These are phyloP conservation scores for Crepidodera aurea DNA, from an alignment of 2,888 invertebrate genomes.

Conservation along the genomic window DNA sequence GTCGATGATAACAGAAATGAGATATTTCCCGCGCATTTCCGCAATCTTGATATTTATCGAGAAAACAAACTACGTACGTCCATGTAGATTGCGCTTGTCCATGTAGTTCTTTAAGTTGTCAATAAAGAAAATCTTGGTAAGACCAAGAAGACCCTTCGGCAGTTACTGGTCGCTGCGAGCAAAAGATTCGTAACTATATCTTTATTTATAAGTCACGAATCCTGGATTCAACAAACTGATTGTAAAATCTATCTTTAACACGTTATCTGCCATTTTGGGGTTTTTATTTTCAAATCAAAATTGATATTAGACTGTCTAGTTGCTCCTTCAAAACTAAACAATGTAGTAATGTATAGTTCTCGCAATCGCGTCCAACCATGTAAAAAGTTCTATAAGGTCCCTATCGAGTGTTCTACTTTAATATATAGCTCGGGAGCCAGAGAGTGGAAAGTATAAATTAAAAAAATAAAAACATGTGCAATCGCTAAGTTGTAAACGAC, in stretches of 20 bases:
- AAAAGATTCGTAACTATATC: conserved; percentile 53
- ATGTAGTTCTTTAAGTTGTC: conserved; percentile 51
- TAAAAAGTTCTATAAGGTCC: too few relatives aligned
- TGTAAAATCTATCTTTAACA: conserved; percentile 48
- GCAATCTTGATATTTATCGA: conserved; percentile 49
- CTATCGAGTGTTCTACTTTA: too few relatives aligned
- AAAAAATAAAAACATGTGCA: too few relatives aligned
- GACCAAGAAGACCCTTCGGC: conserved; percentile 42
- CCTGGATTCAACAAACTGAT: conserved; percentile 45
- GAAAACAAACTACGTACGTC: conserved; percentile 50
- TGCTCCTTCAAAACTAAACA: too few relatives aligned
- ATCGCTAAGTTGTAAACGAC: too few relatives aligned
- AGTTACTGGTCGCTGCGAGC: conserved; percentile 41
- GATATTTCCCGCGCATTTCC: conserved; percentile 42
- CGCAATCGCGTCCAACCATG: too few relatives aligned
- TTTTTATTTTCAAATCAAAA: too few relatives aligned
- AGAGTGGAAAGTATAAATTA: too few relatives aligned
- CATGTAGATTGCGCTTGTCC: conserved; percentile 46
- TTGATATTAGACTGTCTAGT: too few relatives aligned
- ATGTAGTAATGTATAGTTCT: too few relatives aligned
- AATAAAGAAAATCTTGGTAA: conserved; percentile 47
- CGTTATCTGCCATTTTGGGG: too few relatives aligned
- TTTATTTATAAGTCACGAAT: conserved; percentile 54
- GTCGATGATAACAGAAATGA: conserved; percentile 38
- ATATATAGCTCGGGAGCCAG: too few relatives aligned